Percentiles rank a stretch among this genome's conserved stretches.
Conservation (phyloP, 2,888 invertebrate genomes). For the Petrolisthes manimaculis region DNA sequence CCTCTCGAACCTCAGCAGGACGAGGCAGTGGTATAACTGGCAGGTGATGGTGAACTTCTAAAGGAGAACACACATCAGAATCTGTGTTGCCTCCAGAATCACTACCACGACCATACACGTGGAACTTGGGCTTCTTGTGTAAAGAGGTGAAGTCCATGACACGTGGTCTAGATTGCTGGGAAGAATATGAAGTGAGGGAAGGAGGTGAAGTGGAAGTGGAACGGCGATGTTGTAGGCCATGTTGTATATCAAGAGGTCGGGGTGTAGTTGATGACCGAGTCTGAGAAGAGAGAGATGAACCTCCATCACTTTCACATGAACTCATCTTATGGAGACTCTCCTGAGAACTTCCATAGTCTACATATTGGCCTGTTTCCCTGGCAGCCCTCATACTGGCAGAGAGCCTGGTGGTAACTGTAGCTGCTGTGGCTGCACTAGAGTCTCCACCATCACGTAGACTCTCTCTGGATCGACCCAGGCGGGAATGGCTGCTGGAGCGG, state of each 20-base stretch:
- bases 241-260: slow-evolving; percentile 60
- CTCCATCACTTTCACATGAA: slow-evolving; percentile 65
- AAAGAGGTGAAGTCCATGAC: slow-evolving; percentile 60
- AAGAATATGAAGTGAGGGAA: slow-evolving; percentile 62
- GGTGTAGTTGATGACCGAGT: slow-evolving; percentile 64
- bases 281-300: slow-evolving; percentile 64
- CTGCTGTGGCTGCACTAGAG: slow-evolving; percentile 46
- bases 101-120: slow-evolving; percentile 62
- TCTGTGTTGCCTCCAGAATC: slow-evolving; percentile 66
- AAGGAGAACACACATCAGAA: slow-evolving; percentile 64
- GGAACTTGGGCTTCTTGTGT: slow-evolving; percentile 62
- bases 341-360: slow-evolving; percentile 65
- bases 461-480: slow-evolving; percentile 49
- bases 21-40: slow-evolving; percentile 48
- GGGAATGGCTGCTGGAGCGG: slow-evolving; percentile 62
- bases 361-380: slow-evolving; percentile 63
- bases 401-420: slow-evolving; percentile 50
- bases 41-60: slow-evolving; percentile 56
- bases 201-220: slow-evolving; percentile 65
- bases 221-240: slow-evolving; percentile 51
- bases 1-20: slow-evolving; percentile 52
- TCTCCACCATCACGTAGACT: slow-evolving; percentile 54
- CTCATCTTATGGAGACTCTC: slow-evolving; percentile 65
- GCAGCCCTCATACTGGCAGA: slow-evolving; percentile 64
- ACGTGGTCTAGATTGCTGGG: slow-evolving; percentile 57